Evolutionary conservation across 2,888 invertebrate genomes (phyloP).

Genomic region (Cosmopolites sordidus): DNA sequence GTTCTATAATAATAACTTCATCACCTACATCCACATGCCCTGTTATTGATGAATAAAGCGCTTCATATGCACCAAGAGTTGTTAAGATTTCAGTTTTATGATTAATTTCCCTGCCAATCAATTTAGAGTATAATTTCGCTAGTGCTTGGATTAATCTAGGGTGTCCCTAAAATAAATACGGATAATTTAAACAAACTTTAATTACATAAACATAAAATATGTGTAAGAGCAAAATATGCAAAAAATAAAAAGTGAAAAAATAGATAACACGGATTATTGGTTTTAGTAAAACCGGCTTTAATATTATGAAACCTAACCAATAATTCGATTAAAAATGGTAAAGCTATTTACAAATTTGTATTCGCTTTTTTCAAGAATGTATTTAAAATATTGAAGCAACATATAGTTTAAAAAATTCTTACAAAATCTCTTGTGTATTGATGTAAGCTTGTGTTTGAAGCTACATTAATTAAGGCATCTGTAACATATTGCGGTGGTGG

Average conservation of each 20-base stretch:
- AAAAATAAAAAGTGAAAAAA: too few relatives aligned
- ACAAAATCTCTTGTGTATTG: constrained; percentile 95
- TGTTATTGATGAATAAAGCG: constrained; percentile 76
- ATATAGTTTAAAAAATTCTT: too few relatives aligned
- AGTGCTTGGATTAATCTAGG: constrained; percentile 81
- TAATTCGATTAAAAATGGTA: too few relatives aligned
- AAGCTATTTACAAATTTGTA: too few relatives aligned
- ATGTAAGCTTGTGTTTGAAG: constrained; percentile 68
- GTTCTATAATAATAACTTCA: constrained; percentile 96
- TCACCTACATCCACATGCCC: constrained; percentile 84
- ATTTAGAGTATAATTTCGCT: constrained; percentile 76
- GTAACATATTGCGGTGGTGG: constrained; percentile 79
- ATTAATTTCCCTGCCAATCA: constrained; percentile 74
- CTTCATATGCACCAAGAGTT: constrained; percentile 92
- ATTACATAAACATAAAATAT: too few relatives aligned
- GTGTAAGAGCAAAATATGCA: too few relatives aligned
- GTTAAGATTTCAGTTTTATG: constrained; percentile 82
- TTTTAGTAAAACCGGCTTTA: too few relatives aligned
- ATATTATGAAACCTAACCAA: too few relatives aligned
- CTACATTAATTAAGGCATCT: constrained; percentile 68
- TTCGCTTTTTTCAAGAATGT: too few relatives aligned
- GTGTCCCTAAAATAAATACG: constrained; percentile 91
- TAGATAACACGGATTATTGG: too few relatives aligned
- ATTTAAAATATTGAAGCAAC: too few relatives aligned
- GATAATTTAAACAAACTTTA: too few relatives aligned